Conservation (phyloP, 2,113 vertebrate genomes). For the Carassius gibelio region DNA sequence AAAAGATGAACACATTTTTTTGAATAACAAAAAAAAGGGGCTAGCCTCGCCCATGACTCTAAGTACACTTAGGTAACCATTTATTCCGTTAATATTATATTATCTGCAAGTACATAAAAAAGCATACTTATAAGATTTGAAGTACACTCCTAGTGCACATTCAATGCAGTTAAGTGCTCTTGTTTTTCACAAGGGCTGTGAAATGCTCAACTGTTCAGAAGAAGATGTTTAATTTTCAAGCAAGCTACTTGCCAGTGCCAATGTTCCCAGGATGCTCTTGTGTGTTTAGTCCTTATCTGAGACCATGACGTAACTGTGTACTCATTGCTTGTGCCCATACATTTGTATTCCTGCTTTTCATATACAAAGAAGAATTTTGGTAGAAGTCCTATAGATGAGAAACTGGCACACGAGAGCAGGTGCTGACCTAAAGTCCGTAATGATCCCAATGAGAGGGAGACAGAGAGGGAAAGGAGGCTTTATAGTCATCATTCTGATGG, state of each 20-base stretch:
- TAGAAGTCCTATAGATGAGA: neutral
- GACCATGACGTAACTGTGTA: neutral
- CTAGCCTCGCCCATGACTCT: too few relatives aligned
- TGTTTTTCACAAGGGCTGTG: neutral
- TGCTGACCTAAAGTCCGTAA: conserved; percentile 3
- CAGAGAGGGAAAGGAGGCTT: neutral
- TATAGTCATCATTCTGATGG: conserved; percentile 15
- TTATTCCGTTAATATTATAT: too few relatives aligned
- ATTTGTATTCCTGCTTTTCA: neutral
- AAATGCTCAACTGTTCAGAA: conserved; percentile 21
- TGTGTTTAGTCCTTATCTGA: neutral
- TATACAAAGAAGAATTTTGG: neutral
- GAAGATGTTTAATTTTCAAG: neutral
- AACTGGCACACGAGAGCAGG: neutral
- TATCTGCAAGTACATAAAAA: too few relatives aligned
- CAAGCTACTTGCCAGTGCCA: conserved; percentile 36
- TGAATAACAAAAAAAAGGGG: too few relatives aligned
- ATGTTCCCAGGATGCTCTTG: neutral
- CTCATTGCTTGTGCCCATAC: neutral
- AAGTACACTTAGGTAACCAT: too few relatives aligned
- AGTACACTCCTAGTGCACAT: neutral
- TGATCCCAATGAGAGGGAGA: neutral
- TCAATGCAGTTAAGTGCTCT: neutral
- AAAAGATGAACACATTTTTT: too few relatives aligned
- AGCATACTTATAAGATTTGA: neutral